Conservation (phyloP, 2,888 invertebrate genomes). For the Byasa hedistus region DNA sequence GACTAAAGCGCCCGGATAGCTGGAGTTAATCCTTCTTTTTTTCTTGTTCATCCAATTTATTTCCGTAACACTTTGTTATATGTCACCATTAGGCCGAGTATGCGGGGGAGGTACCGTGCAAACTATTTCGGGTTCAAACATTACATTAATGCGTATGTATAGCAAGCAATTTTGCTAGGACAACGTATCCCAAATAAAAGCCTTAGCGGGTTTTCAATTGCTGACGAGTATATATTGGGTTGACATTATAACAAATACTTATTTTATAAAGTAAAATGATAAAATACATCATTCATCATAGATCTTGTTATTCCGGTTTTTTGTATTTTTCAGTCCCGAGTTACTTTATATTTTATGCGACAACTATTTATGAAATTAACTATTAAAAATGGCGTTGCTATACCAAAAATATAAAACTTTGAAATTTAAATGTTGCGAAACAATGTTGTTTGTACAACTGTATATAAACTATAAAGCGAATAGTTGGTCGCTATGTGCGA, state of each 20-base stretch:
- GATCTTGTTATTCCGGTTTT: too few species aligned
- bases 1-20: slow-evolving; percentile 63
- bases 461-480: slow-evolving; percentile 10
- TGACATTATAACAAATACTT: background rate
- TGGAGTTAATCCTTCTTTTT: slow-evolving; percentile 59
- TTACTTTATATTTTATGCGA: too few species aligned
- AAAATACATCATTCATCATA: too few species aligned
- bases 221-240: background rate
- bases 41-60: slow-evolving; percentile 57
- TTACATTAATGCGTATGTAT: slow-evolving; percentile 33
- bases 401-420: too few species aligned
- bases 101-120: slow-evolving; percentile 50
- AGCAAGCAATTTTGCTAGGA: slow-evolving; percentile 16
- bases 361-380: too few species aligned
- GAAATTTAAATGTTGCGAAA: background rate
- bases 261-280: too few species aligned
- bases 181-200: slow-evolving; percentile 17
- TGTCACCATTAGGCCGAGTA: slow-evolving; percentile 62
- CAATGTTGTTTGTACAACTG: background rate
- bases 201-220: background rate
- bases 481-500: slow-evolving; percentile 11
- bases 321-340: too few species aligned
- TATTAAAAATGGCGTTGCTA: too few species aligned
- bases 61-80: slow-evolving; percentile 67
- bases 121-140: slow-evolving; percentile 48